A percentile compares a stretch with the other conserved stretches of the same genome.
These are phyloP conservation scores for Halcyon chelicuti DNA, from an alignment of 2,797 vertebrate species.

Conservation along the genomic window DNA sequence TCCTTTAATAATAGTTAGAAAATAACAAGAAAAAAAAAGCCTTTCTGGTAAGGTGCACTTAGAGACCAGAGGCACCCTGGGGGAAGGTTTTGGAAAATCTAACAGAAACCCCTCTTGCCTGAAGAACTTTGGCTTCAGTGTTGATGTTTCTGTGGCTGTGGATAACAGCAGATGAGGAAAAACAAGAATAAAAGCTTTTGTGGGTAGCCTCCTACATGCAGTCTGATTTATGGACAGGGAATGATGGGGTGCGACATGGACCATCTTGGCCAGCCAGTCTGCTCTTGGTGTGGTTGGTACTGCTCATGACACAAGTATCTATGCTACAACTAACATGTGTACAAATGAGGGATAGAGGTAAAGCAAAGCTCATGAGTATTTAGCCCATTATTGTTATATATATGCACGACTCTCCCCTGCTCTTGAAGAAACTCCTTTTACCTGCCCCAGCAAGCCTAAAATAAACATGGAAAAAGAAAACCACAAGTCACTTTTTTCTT, in stretches of 20 bases:
- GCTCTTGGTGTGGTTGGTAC: background rate
- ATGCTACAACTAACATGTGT: background rate
- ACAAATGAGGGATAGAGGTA: background rate
- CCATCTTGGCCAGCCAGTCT: background rate
- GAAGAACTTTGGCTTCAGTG: background rate
- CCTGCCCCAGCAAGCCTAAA: background rate
- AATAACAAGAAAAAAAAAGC: background rate
- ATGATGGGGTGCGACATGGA: rapidly evolving
- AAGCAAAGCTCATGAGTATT: background rate
- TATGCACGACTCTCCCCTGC: background rate
- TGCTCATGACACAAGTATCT: background rate
- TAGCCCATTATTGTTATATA: background rate
- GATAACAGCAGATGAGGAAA: background rate
- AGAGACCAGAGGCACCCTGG: background rate
- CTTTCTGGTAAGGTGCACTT: background rate
- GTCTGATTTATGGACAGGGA: background rate
- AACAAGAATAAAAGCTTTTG: background rate
- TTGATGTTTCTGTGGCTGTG: rapidly evolving
- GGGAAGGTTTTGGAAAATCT: background rate
- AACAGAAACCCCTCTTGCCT: background rate
- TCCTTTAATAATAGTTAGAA: background rate
- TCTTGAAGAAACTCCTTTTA: background rate
- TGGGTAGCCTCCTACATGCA: background rate
- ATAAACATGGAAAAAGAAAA: background rate
- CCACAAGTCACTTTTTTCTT: background rate